Evolutionary conservation across 2,888 invertebrate species (phyloP), one percentile per base, ranked within the genome.

Genomic region (Tiliacea citrago): DNA sequence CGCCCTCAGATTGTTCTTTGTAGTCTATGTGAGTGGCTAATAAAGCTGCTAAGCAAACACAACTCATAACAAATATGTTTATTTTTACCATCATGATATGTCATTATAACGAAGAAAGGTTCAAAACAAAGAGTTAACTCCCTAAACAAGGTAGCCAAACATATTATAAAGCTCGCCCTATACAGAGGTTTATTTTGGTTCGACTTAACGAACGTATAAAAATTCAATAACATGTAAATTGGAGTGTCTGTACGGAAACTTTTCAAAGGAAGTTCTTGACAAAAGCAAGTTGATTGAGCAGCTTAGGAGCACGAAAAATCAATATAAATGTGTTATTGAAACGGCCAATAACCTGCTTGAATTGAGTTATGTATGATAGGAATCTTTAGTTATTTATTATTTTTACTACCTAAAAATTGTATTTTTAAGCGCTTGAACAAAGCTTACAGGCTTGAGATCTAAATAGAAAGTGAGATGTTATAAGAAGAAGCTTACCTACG

Each of bases 141-240:
- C 67, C 58, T 66, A 85, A 75, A 80, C 66, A 78, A 77, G 49
- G 72, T 70, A 73, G 53, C 62, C 58, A 80, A 82, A 82, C 67
- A 85, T 79, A 87, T 75, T 79, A 70, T 70, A 69, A 73, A 77
- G 66, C 65, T 67, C 49, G 51, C 70, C 73, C 68, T 80, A 70
- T 74, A 72, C 39, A 69, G 45, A 78, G 72, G 73, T 76, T 73
- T 75, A 83, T 87, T 85, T 85, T 79, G 89, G 90, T 91, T 91
- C 89, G 91, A 91, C 93, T 93, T 94, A 94, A 94, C 92, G 93
- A 94, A 93, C 92, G 94, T 92, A 93, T 94, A 95, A 96, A 95
- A 95, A 96, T 94, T 95, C 96, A 96, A 96, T 96, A 96, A 95
- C 94, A 96, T 96, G 96, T 95, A 96, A 96, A 96, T 96, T 92